Percentiles rank a stretch among this genome's conserved stretches.
Evolutionary conservation across 2,888 invertebrate genomes (phyloP).

Genomic region (Lithophane ornitopus): DNA sequence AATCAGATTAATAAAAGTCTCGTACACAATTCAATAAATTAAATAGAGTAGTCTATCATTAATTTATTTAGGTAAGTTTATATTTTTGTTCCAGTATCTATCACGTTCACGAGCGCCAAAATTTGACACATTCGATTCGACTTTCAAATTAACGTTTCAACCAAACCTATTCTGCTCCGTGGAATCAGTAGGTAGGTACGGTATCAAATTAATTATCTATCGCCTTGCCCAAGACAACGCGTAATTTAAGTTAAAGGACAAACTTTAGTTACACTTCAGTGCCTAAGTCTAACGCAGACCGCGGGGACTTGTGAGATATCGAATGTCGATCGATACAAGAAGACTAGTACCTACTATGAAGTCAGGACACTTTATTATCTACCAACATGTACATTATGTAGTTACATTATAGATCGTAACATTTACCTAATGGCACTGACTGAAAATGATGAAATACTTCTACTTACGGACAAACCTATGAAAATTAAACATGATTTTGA

Average conservation of each 20-base stretch:
- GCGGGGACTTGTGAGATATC: constrained; percentile 48
- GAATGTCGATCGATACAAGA: constrained; percentile 42
- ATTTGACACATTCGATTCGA: background rate
- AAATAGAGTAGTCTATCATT: no score
- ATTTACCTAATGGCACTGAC: constrained; percentile 17
- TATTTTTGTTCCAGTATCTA: background rate
- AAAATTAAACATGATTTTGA: constrained; percentile 27
- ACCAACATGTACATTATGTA: constrained; percentile 11
- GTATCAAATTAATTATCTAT: constrained; percentile 21
- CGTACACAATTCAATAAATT: constrained; percentile 1
- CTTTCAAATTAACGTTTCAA: background rate
- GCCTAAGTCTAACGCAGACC: constrained; percentile 47
- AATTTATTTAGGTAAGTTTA: no score
- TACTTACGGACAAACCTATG: constrained; percentile 16
- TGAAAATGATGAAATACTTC: constrained; percentile 62
- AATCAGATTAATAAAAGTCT: background rate
- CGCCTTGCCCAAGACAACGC: constrained; percentile 31
- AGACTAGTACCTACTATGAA: no score
- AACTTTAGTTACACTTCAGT: constrained; percentile 51
- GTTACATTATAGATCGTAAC: constrained; percentile 23
- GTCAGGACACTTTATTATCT: constrained; percentile 41
- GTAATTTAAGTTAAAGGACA: constrained; percentile 50
- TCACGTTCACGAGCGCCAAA: no score
- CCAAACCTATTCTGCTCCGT: background rate
- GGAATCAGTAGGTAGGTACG: background rate